phyloP scores from a whole-genome alignment of 2,113 vertebrate species.

The Otocyon megalotis region DNA sequence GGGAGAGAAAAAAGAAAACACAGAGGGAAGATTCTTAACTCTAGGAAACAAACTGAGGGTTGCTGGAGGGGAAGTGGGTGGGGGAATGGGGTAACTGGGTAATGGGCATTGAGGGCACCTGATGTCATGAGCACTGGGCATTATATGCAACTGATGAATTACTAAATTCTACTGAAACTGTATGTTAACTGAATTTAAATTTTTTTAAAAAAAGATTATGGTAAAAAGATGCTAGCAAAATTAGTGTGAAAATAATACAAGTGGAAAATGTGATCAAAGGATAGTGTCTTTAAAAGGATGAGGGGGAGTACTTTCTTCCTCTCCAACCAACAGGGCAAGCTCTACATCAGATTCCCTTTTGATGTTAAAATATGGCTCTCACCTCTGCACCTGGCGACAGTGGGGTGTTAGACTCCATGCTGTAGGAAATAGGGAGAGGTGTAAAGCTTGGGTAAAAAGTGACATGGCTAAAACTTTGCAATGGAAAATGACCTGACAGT shows the following conservation, averaged over 20 bases:
- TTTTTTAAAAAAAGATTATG: neutral
- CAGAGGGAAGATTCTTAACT: neutral
- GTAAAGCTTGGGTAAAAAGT: neutral
- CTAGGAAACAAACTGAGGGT: neutral
- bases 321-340: neutral
- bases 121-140: neutral
- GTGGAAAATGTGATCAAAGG: neutral
- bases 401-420: neutral
- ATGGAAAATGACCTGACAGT: neutral
- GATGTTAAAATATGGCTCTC: neutral
- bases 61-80: neutral
- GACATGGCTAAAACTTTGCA: neutral
- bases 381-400: neutral
- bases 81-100: neutral
- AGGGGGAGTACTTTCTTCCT: neutral
- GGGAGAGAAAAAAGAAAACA: neutral
- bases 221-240: neutral
- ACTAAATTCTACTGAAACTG: neutral
- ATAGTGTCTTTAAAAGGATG: neutral
- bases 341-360: neutral
- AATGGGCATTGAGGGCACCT: neutral
- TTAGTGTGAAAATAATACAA: neutral
- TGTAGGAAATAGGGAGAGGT: neutral
- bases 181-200: neutral
- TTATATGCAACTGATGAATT: neutral